Evolutionary conservation across 2,797 vertebrate species (phyloP).

Genomic region (Anolis apletophallus): DNA sequence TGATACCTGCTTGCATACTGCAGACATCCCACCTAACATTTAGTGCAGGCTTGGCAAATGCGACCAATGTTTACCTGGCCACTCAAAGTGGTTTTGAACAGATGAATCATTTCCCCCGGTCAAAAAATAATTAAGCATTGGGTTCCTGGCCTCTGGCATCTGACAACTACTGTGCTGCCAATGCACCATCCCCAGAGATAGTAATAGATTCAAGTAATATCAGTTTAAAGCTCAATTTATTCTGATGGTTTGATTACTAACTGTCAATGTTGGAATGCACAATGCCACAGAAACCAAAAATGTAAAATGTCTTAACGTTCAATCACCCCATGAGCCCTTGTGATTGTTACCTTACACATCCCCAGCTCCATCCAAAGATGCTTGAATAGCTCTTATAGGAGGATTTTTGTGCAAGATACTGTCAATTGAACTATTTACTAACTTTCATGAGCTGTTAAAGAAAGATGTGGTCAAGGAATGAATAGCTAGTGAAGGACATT

Average conservation of each 20-base stretch:
- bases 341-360: conserved; percentile 23
- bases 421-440: not conserved
- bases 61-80: not conserved
- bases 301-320: not conserved
- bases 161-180: not conserved
- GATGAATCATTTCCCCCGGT: not conserved
- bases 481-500: not conserved
- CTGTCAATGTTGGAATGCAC: not conserved
- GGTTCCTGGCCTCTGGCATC: not conserved
- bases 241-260: not conserved
- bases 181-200: not conserved
- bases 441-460: not conserved
- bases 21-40: not conserved
- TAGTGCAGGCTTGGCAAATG: not conserved
- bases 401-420: not conserved
- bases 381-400: not conserved
- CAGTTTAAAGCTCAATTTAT: conserved; percentile 15
- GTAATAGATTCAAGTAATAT: not conserved
- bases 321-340: not conserved
- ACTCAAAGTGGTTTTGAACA: not conserved
- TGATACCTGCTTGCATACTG: not conserved
- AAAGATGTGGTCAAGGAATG: not conserved
- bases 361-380: not conserved
- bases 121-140: not conserved
- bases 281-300: conserved; percentile 15